Conservation (phyloP, 64 coral and sea anemone species). For the Anthopleura sola region DNA sequence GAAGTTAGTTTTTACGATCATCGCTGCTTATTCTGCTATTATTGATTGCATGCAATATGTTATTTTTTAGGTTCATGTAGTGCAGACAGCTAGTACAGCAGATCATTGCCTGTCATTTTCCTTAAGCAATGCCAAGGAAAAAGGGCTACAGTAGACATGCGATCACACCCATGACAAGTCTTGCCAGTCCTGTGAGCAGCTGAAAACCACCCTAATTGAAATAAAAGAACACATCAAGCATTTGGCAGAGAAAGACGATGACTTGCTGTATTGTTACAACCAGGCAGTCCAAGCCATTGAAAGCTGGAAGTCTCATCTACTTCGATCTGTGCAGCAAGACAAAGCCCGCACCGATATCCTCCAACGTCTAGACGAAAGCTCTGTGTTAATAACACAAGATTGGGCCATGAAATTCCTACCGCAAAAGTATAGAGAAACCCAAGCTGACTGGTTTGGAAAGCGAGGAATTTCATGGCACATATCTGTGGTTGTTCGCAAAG, state of each 20-base stretch:
- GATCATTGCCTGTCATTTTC: conserved; percentile 6
- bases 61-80: neutral
- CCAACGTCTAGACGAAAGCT: neutral
- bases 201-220: neutral
- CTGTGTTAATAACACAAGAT: neutral
- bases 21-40: no score
- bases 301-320: neutral
- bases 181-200: neutral
- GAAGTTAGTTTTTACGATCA: no score
- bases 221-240: neutral
- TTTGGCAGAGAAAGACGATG: neutral
- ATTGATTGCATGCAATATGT: no score
- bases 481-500: neutral
- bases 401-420: conserved; percentile 28
- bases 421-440: conserved; percentile 10
- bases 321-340: conserved; percentile 15
- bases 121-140: neutral
- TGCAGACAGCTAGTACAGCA: neutral
- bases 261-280: neutral
- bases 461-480: conserved; percentile 14
- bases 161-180: neutral
- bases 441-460: conserved; percentile 27
- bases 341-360: conserved; percentile 1
- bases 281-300: conserved; percentile 11
- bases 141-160: neutral